Conservation (phyloP, 2,113 vertebrate genomes). For the Peromyscus maniculatus region DNA sequence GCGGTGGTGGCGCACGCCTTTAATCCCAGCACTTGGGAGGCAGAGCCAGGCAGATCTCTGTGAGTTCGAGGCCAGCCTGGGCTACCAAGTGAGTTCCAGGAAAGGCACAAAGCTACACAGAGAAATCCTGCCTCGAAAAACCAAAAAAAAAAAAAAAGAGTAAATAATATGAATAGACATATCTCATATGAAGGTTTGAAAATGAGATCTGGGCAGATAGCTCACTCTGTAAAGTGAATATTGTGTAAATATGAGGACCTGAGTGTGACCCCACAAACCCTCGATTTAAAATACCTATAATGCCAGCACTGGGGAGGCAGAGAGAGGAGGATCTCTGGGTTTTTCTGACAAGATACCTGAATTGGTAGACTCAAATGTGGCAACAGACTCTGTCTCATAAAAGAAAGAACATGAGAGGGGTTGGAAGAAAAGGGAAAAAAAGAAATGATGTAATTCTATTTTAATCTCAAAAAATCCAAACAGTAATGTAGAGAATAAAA, state of each 20-base stretch:
- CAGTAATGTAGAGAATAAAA: background rate
- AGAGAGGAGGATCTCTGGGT: background rate
- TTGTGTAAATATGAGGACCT: background rate
- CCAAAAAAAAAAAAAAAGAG: background rate
- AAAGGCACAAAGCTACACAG: too few species aligned
- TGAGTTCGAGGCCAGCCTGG: too few species aligned
- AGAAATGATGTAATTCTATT: background rate
- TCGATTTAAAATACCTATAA: background rate
- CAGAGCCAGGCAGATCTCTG: too few species aligned
- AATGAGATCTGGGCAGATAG: background rate
- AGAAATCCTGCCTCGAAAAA: too few species aligned
- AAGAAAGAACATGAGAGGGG: background rate
- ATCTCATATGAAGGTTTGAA: background rate
- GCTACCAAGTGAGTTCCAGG: too few species aligned
- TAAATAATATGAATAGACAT: background rate
- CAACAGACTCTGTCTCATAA: background rate
- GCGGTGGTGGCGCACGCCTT: too few species aligned
- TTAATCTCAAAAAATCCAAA: background rate
- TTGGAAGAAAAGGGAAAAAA: background rate
- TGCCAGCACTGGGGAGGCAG: background rate
- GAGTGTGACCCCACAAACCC: background rate
- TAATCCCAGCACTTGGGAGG: too few species aligned
- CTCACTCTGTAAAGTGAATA: background rate
- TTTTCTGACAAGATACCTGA: background rate
- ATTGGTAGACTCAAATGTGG: background rate